Base-by-base conservation (phyloP, 2,888 invertebrate species). In the Polylopha cassiicola region DNA sequence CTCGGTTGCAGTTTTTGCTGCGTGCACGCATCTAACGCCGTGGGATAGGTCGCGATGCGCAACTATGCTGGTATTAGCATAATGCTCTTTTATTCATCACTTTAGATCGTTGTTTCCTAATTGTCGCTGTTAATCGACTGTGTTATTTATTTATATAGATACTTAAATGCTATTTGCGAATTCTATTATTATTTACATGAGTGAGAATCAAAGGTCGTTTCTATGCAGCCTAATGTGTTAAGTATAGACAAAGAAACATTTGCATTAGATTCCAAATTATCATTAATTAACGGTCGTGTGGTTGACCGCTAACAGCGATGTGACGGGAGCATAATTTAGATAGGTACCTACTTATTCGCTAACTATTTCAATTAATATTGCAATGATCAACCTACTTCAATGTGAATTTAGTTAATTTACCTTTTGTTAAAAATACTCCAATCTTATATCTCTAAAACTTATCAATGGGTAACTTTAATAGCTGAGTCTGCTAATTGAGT, bases 61-160 rank as follows among this genome's bases (percentile, higher is more conserved):
- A 61, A 51, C 53, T 65, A 85, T 85, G 85, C 85, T 85, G 85
- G 85, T 85, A 85, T 84, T 82, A 82, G 72, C 82, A 84, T 85
- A 80, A 77, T 82, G 62, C 63, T 54, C 64, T 69, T 69, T 73
- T 72, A 59, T 72, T 54, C 59, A 53, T 58, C 61, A 55, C 58
- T 61, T 62, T 55, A 13, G 30, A 15, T 37, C 48, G 62, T 71
- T 75, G 74, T 77, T 59, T 42, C 48, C 44, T 68, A 76, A 78
- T 80, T 78, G 16, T 7, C 10, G 10, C 21, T 32, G 21, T 14
- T 5, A 13, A 13, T 10, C 2, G 15, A 15, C 9, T 10, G 14
- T 30, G 9, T 30, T 20, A 30, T 5, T 14, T 11, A 13, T 30
- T 8, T 2, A 14, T n/a, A 15, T n/a, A 3, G 3, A 28, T 28